Evolutionary conservation across 2,113 vertebrate species (phyloP), one percentile per base, ranked within the genome.

Genomic region (Pipa parva): DNA sequence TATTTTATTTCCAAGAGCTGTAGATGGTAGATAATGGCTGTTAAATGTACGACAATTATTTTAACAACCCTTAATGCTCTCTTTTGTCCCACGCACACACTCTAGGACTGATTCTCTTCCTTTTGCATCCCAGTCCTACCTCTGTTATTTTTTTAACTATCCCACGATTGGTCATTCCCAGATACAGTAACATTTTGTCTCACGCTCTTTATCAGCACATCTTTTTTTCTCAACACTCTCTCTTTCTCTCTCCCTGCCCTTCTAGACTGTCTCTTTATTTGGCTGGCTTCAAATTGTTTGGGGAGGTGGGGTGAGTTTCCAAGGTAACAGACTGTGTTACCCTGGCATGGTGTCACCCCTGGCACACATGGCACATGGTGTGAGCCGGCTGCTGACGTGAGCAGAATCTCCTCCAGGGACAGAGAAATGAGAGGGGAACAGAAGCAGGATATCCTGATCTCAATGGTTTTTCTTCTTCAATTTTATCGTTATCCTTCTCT

Each of bases 321-420:
- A 69, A 31, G 66, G 66, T 69, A 69, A 69, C 66, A 69, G 66
- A 69, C 66, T 46, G 57, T 69, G 66, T 59, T 60, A 60, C 66
- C 66, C 66, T 69, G 66, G 66, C 66, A 69, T 60, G 66, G 66
- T 69, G 66, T 69, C 57, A 52, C 66, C 46, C 66, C 66, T 69
- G 66, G 66, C 66, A 69, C 57, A 69, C 57, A 69, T 69, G 66
- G 66, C 56, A 69, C 59, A 69, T 69, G 57, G 66, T 69, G 66
- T 69, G 57, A 69, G 66, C 33, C 66, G 46, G 24, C 66, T 69
- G 66, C 66, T 69, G 66, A 69, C 66, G 66, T 69, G 66, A 69
- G 66, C 57, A 69, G 66, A 69, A 69, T 69, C 66, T 58, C 66
- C 66, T 69, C 66, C 66, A 57, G 66, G 66, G 48, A 69, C 22